phyloP scores from a whole-genome alignment of 1,140 invertebrate species.

The Globodera ellingtonae region DNA sequence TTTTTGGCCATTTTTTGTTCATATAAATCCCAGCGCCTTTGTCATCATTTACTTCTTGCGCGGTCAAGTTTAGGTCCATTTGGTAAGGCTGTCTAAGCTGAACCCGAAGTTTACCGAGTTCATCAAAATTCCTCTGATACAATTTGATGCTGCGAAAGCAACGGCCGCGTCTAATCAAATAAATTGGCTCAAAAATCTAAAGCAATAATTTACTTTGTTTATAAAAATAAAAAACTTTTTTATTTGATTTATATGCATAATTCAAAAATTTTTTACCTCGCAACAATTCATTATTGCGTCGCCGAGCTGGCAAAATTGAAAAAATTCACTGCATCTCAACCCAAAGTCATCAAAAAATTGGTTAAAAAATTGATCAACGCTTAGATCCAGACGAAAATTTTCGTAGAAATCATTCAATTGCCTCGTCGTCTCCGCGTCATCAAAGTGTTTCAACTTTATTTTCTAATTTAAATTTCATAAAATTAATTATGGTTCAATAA shows the following conservation, averaged over 20 bases:
- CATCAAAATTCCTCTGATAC: constrained; percentile 38
- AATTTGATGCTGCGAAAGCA: constrained; percentile 36
- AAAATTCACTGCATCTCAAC: constrained; percentile 31
- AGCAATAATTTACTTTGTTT: not conserved
- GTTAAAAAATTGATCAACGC: constrained; percentile 37
- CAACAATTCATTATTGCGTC: constrained; percentile 38
- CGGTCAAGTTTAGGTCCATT: constrained; percentile 22
- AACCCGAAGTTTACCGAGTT: constrained; percentile 37
- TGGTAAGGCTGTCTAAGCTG: constrained; percentile 12
- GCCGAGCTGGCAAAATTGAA: constrained; percentile 34
- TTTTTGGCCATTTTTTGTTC: no score
- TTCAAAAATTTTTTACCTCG: constrained; percentile 23
- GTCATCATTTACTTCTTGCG: not conserved
- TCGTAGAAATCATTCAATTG: constrained; percentile 23
- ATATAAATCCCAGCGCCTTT: no score
- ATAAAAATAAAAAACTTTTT: constrained; percentile 1
- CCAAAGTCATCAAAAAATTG: constrained; percentile 37
- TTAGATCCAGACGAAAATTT: constrained; percentile 8
- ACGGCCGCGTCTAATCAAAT: constrained; percentile 34
- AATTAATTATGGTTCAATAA: not conserved
- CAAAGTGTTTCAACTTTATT: not conserved
- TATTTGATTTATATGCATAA: not conserved
- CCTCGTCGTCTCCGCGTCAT: constrained; percentile 1
- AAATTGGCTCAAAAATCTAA: constrained; percentile 40
- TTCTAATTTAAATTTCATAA: not conserved